phyloP scores from a whole-genome alignment of 2,888 invertebrate genomes.

The Ectemnius cavifrons region DNA sequence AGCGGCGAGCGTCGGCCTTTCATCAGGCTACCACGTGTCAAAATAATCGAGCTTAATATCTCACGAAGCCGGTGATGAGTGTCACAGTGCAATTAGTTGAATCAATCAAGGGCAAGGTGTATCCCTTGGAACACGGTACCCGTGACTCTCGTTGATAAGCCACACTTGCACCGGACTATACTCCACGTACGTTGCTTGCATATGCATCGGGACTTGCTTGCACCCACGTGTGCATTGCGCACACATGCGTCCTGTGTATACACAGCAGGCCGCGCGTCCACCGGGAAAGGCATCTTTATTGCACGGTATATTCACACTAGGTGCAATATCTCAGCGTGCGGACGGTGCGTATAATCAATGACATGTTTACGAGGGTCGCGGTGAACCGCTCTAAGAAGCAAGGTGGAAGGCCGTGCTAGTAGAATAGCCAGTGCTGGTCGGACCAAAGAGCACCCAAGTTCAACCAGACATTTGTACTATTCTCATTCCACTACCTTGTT shows the following conservation, averaged over 20 bases:
- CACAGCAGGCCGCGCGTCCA: neutral
- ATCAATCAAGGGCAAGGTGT: slow-evolving; percentile 20
- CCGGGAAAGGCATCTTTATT: slow-evolving; percentile 54
- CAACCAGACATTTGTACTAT: neutral
- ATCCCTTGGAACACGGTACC: slow-evolving; percentile 32
- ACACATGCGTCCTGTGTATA: neutral
- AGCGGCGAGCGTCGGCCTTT: slow-evolving; percentile 16
- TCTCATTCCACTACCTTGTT: no score
- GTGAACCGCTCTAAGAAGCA: slow-evolving; percentile 44
- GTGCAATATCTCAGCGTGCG: slow-evolving; percentile 58
- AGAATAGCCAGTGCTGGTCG: slow-evolving; percentile 11
- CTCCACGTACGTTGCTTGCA: slow-evolving; percentile 19
- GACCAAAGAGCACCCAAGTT: slow-evolving; percentile 10
- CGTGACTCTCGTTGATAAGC: slow-evolving; percentile 46
- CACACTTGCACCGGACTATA: slow-evolving; percentile 1
- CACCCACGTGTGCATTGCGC: slow-evolving; percentile 14
- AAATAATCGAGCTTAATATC: slow-evolving; percentile 21
- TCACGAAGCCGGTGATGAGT: slow-evolving; percentile 26
- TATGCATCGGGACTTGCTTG: slow-evolving; percentile 17
- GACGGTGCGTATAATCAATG: slow-evolving; percentile 65
- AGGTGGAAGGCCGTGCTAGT: no score
- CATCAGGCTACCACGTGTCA: no score
- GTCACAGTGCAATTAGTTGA: slow-evolving; percentile 39
- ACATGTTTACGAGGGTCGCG: slow-evolving; percentile 66
- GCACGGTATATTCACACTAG: slow-evolving; percentile 58